These are phyloP conservation scores for Chelon auratus DNA, from an alignment of 2,797 vertebrate species.

Conservation along the genomic window DNA sequence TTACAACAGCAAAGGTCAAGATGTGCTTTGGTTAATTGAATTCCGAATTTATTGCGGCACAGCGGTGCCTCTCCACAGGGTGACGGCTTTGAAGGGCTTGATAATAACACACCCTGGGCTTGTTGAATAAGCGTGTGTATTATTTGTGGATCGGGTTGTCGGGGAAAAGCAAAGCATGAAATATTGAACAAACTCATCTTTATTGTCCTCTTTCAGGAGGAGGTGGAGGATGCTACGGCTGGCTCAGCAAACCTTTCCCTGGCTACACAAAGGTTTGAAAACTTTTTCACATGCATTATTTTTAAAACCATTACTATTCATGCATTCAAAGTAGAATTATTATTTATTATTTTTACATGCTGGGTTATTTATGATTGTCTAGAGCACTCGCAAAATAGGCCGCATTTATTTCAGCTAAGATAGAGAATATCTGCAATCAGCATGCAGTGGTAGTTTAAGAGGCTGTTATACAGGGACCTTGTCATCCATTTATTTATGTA, in stretches of 20 bases:
- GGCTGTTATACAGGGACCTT: not conserved
- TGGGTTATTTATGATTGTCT: constrained; percentile 32
- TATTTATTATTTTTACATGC: constrained; percentile 29
- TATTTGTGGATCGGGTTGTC: constrained; percentile 36
- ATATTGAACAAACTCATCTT: constrained; percentile 49
- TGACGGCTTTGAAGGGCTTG: constrained; percentile 50
- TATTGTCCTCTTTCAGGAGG: constrained; percentile 14
- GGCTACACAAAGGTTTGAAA: constrained; percentile 15
- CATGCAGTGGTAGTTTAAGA: constrained; percentile 1
- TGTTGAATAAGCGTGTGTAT: constrained; percentile 41
- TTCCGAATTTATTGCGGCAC: constrained; percentile 52
- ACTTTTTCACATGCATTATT: constrained; percentile 5
- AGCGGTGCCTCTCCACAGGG: constrained; percentile 35
- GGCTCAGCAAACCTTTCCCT: constrained; percentile 35
- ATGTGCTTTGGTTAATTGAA: constrained; percentile 67
- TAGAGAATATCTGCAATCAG: constrained; percentile 11
- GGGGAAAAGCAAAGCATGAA: constrained; percentile 34
- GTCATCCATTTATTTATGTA: constrained; percentile 11
- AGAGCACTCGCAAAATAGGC: constrained; percentile 11
- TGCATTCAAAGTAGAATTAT: constrained; percentile 30
- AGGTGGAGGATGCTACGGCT: constrained; percentile 12
- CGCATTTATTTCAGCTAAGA: constrained; percentile 5
- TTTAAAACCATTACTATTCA: constrained; percentile 40
- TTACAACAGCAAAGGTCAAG: constrained; percentile 53
- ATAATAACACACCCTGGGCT: constrained; percentile 48